Base-by-base conservation (phyloP, 2,797 vertebrate species). In the Martes flavigula region DNA sequence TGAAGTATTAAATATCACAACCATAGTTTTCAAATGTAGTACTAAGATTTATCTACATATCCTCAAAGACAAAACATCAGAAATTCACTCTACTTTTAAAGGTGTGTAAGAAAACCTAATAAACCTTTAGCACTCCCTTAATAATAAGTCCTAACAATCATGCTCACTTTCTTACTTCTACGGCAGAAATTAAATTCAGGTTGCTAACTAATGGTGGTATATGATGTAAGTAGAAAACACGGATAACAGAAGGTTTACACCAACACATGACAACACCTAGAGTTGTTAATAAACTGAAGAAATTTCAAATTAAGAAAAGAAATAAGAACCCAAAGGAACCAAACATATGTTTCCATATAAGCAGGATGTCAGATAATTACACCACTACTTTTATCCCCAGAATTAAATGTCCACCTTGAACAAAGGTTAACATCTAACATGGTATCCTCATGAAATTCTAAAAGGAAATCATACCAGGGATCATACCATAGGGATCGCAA, bases 371-470 rank as follows among this genome's bases (percentile, higher is more conserved):
- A 91, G 3, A 91, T 48, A 93, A 91, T 51, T 68, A 84, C 0
- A 58, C 17, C 40, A 51, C 48, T 66, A 72, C 56, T 30, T 60
- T 87, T 75, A 75, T n/a, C 30, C 38, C 56, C 81, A 87, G 62
- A 88, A 95, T 32, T 81, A 95, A 96, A 85, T 35, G 12, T 25
- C 46, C 66, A 66, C 32, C 60, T 73, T 86, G 20, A 93, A 77
- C 38, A 96, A 95, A 85, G 35, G 25, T 64, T 66, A 91, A 79
- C 27, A 95, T 58, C 83, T 64, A 84, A 81, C 91, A 62, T n/a
- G 35, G 17, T 81, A 75, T 56, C 73, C 35, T 58, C 25, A 64
- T 72, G 5, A 86, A 82, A 58, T 48, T 94, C 70, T 84, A 92
- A 66, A 92, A 70, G 30, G 12, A 87, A 85, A 77, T 60, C 48